phyloP scores from a whole-genome alignment of 1,140 invertebrate genomes.

The Cydia fagiglandana region DNA sequence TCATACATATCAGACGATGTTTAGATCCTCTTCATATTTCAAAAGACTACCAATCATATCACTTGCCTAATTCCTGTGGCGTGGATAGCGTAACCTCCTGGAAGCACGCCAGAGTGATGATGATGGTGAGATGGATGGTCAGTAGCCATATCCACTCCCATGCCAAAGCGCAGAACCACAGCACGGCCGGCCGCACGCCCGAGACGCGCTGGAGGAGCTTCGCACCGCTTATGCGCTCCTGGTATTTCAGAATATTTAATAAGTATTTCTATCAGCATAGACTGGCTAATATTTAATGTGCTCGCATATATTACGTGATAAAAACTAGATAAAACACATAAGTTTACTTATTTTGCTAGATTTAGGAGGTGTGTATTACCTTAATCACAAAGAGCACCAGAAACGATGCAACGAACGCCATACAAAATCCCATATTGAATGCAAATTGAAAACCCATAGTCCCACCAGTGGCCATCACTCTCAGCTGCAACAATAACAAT shows the following conservation, averaged over 20 bases:
- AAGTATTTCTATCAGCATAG: neutral
- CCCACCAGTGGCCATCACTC: constrained; percentile 76
- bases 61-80: constrained; percentile 65
- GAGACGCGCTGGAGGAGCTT: constrained; percentile 84
- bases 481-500: constrained; percentile 59
- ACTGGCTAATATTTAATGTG: neutral
- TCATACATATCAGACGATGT: no score
- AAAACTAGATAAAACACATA: neutral
- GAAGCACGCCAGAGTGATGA: constrained; percentile 80
- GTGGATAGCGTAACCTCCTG: constrained; percentile 80
- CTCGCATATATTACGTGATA: neutral
- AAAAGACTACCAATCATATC: no score
- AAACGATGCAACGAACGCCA: constrained; percentile 87
- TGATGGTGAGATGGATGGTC: constrained; percentile 75
- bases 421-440: constrained; percentile 83
- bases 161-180: constrained; percentile 85
- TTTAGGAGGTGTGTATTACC: constrained; percentile 56
- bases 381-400: constrained; percentile 86
- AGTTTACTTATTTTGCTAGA: neutral
- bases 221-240: constrained; percentile 79
- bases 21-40: no score
- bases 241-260: constrained; percentile 39
- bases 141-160: constrained; percentile 87
- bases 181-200: constrained; percentile 85
- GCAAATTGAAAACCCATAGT: constrained; percentile 83